A percentile compares a stretch with the other conserved stretches of the same genome.
Evolutionary conservation across 2,888 invertebrate species (phyloP).

Genomic region (Spodoptera littoralis): DNA sequence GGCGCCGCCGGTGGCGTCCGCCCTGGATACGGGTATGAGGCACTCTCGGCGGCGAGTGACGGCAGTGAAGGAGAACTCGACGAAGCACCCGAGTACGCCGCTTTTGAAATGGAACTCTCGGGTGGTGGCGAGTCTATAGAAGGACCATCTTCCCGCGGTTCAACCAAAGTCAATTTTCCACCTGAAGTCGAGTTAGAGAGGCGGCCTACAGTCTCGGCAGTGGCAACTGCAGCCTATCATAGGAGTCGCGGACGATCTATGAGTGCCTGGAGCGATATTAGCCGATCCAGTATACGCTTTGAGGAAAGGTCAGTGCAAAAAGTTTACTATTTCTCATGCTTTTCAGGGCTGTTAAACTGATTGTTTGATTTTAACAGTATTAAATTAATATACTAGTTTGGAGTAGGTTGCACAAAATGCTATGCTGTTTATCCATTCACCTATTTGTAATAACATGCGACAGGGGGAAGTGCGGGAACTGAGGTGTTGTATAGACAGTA

Average conservation of each 20-base stretch:
- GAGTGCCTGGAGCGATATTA: conserved; percentile 96
- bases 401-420: no score
- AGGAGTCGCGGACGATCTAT: conserved; percentile 92
- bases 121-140: conserved; percentile 81
- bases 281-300: conserved; percentile 94
- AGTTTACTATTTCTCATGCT: neutral
- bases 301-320: conserved; percentile 91
- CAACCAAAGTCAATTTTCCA: conserved; percentile 91
- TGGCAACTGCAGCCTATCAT: conserved; percentile 83
- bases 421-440: no score
- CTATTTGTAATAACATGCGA: conserved; percentile 57
- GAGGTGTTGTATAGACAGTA: conserved; percentile 52
- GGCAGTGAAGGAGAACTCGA: conserved; percentile 83
- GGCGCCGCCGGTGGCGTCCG: conserved; percentile 80
- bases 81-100: conserved; percentile 80
- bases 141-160: conserved; percentile 83
- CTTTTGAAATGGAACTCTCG: conserved; percentile 84
- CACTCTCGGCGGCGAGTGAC: conserved; percentile 85
- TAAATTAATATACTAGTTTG: no score
- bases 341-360: no score
- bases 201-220: conserved; percentile 79
- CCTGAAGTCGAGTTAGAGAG: conserved; percentile 87
- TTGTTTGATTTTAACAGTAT: no score
- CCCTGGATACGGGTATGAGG: conserved; percentile 86
- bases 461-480: conserved; percentile 46